These are phyloP conservation scores for Acanthurus lineatus DNA, from an alignment of 2,797 vertebrate species.

Conservation along the genomic window DNA sequence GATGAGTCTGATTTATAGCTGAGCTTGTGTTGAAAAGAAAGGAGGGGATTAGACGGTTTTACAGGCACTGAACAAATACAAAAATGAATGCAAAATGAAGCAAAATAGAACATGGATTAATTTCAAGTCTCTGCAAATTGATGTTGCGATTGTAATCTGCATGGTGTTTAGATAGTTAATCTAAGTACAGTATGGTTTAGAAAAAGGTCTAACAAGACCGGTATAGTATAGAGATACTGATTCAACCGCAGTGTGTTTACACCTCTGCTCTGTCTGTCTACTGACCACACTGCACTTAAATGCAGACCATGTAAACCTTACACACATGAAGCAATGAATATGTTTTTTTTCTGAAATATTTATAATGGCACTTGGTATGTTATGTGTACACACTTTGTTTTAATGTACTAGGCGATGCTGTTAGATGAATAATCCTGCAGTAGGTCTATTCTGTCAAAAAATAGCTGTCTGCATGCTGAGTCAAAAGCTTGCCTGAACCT, in stretches of 20 bases:
- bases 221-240: not conserved
- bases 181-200: not conserved
- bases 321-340: not conserved
- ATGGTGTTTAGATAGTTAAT: not conserved
- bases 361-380: not conserved
- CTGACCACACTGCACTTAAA: conserved; percentile 10
- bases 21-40: not conserved
- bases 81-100: not conserved
- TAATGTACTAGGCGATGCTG: not conserved
- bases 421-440: not conserved
- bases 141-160: not conserved
- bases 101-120: not conserved
- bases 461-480: conserved; percentile 30
- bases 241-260: not conserved
- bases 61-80: not conserved
- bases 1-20: not conserved
- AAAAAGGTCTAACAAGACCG: not conserved
- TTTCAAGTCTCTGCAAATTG: not conserved
- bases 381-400: not conserved
- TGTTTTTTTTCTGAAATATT: not conserved
- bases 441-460: conserved; percentile 4
- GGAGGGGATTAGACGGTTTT: not conserved
- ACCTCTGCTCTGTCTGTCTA: not conserved
- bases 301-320: conserved; percentile 5
- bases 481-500: conserved; percentile 48